Conservation (phyloP, 2,797 vertebrate species). For the Scomberomorus guttatus region DNA sequence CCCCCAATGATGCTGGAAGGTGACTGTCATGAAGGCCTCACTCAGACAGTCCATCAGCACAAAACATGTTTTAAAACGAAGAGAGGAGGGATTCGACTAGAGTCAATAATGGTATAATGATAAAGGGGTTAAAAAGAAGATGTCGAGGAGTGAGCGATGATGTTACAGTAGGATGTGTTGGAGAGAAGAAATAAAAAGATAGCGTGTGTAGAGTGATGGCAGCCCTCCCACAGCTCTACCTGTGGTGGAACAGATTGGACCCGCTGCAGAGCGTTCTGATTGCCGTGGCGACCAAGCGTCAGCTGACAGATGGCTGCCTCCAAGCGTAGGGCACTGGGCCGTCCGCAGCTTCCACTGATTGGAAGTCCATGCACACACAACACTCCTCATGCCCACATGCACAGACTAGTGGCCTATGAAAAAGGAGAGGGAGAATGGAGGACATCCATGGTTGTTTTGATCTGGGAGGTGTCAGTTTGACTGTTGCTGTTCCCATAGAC, state of each 20-base stretch:
- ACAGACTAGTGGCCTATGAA: slow-evolving; percentile 52
- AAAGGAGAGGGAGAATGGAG: slow-evolving; percentile 54
- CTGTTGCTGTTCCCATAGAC: slow-evolving; percentile 25
- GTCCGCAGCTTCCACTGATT: slow-evolving; percentile 72
- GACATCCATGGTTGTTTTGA: slow-evolving; percentile 66
- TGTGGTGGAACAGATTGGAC: slow-evolving; percentile 88
- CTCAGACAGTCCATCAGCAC: slow-evolving; percentile 52
- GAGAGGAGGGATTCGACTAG: background rate
- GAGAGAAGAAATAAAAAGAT: slow-evolving; percentile 50
- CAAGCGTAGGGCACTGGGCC: slow-evolving; percentile 72
- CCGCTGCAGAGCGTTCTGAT: slow-evolving; percentile 83
- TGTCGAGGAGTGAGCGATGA: slow-evolving; percentile 28
- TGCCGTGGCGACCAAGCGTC: slow-evolving; percentile 83
- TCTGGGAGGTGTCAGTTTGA: slow-evolving; percentile 51
- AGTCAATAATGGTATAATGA: background rate
- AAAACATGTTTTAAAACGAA: slow-evolving; percentile 11
- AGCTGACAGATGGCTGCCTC: slow-evolving; percentile 87
- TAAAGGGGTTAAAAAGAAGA: slow-evolving; percentile 34
- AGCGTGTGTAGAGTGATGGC: slow-evolving; percentile 56
- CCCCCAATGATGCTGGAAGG: background rate
- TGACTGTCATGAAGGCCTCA: background rate
- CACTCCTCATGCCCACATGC: slow-evolving; percentile 53
- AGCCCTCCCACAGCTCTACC: slow-evolving; percentile 79
- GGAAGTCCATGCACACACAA: slow-evolving; percentile 66
- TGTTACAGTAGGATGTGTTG: slow-evolving; percentile 51